These are phyloP conservation scores for Liasis olivaceus DNA, from an alignment of 2,797 vertebrate genomes.

Conservation along the genomic window DNA sequence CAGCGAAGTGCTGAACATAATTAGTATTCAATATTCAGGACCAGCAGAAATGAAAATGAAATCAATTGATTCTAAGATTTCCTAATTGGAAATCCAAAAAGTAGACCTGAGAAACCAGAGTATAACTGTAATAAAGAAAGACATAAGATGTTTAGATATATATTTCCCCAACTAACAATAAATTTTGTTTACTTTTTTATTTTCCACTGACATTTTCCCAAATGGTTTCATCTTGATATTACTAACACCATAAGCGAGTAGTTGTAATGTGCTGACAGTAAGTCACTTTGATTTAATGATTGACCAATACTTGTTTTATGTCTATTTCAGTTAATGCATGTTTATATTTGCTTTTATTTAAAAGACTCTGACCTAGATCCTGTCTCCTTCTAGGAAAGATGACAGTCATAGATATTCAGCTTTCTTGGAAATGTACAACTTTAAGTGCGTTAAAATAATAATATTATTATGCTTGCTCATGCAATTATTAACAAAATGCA, in stretches of 20 bases:
- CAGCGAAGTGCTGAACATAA: not conserved
- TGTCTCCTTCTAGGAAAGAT: not conserved
- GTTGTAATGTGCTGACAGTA: not conserved
- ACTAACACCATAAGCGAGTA: not conserved
- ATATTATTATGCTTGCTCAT: conserved; percentile 25
- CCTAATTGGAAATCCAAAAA: too few species aligned
- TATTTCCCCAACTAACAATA: not conserved
- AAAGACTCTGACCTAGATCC: not conserved
- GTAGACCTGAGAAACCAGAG: not conserved
- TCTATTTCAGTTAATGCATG: not conserved
- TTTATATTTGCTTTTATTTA: not conserved
- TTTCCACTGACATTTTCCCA: not conserved
- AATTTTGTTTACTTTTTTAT: not conserved
- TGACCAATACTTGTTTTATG: not conserved
- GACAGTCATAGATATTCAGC: not conserved
- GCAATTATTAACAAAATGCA: conserved; percentile 46
- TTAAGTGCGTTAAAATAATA: conserved; percentile 6
- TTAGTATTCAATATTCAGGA: not conserved
- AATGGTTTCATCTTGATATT: not conserved
- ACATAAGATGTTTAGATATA: not conserved
- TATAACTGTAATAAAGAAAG: not conserved
- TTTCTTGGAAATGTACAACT: not conserved
- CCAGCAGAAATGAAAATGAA: not conserved
- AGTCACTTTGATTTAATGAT: too few species aligned
- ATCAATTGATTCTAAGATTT: not conserved